These are phyloP conservation scores for Stegophylla sp. DNA, from an alignment of 2,888 invertebrate genomes.

Conservation along the genomic window DNA sequence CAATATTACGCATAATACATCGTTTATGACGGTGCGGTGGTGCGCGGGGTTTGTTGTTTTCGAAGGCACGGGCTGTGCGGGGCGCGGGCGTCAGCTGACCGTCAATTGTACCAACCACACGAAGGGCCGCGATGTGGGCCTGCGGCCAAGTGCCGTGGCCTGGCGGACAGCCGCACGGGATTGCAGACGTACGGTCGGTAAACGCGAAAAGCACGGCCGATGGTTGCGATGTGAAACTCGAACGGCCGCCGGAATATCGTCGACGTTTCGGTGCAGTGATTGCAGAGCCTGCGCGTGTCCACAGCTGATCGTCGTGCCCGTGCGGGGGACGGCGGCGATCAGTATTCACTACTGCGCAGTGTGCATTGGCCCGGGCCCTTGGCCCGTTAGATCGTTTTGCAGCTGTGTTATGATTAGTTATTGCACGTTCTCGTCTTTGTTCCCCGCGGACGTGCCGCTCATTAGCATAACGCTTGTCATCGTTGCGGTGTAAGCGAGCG, in stretches of 20 bases:
- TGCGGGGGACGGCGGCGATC: background rate
- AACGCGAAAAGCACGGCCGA: background rate
- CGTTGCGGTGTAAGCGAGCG: too few relatives aligned
- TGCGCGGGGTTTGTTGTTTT: conserved; percentile 53
- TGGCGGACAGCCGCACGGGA: background rate
- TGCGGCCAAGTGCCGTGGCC: background rate
- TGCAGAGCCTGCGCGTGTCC: conserved; percentile 13
- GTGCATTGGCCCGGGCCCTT: background rate
- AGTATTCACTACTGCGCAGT: conserved; percentile 37
- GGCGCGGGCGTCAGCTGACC: conserved; percentile 36
- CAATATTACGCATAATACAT: conserved; percentile 11
- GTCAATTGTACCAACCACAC: conserved; percentile 28
- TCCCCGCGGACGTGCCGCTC: background rate
- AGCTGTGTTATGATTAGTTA: too few relatives aligned
- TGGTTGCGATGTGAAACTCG: background rate
- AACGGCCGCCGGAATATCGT: background rate
- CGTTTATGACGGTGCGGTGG: background rate
- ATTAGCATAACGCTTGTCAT: too few relatives aligned
- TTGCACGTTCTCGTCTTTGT: background rate
- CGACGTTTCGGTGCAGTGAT: background rate
- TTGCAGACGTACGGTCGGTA: background rate
- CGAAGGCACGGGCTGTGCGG: background rate
- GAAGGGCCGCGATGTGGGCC: background rate
- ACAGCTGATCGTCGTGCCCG: conserved; percentile 28
- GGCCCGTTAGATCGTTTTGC: background rate